These are phyloP conservation scores for Lonchura striata DNA, from an alignment of 2,113 vertebrate species.

Conservation along the genomic window DNA sequence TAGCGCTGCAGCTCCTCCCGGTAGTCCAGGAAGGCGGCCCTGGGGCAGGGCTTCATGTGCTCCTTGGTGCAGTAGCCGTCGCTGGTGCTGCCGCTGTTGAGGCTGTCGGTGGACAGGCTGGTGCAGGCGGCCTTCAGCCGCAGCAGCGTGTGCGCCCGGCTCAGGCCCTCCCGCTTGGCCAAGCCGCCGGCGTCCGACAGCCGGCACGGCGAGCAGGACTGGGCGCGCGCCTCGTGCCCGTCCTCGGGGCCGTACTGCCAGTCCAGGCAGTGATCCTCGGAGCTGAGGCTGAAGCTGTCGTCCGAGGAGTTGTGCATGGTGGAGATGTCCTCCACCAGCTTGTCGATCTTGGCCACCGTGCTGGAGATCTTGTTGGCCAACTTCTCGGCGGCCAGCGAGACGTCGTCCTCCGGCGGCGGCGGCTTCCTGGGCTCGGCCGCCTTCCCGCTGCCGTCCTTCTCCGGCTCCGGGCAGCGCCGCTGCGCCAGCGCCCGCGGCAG, in stretches of 20 bases:
- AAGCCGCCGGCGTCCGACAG: slow-evolving; percentile 79
- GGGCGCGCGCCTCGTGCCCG: slow-evolving; percentile 82
- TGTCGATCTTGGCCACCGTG: slow-evolving; percentile 92
- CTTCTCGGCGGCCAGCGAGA: slow-evolving; percentile 84
- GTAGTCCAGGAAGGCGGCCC: slow-evolving; percentile 69
- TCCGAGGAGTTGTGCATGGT: slow-evolving; percentile 94
- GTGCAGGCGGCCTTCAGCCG: slow-evolving; percentile 84
- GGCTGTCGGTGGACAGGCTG: slow-evolving; percentile 91
- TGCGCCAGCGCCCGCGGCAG: slow-evolving; percentile 57
- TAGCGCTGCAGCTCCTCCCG: slow-evolving; percentile 42
- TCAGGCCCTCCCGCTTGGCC: slow-evolving; percentile 75
- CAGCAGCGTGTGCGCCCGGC: slow-evolving; percentile 82
- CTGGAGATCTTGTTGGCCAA: slow-evolving; percentile 89
- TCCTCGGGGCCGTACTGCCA: slow-evolving; percentile 88
- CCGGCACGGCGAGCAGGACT: slow-evolving; percentile 88
- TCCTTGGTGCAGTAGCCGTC: slow-evolving; percentile 90
- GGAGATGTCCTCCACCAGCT: slow-evolving; percentile 91
- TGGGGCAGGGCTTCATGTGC: slow-evolving; percentile 77
- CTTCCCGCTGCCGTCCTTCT: slow-evolving; percentile 71
- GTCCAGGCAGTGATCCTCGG: slow-evolving; percentile 89
- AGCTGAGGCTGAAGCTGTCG: slow-evolving; percentile 96
- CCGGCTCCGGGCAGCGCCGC: slow-evolving; percentile 78
- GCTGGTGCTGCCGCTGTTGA: slow-evolving; percentile 91
- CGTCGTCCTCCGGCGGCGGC: slow-evolving; percentile 70
- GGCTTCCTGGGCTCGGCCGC: slow-evolving; percentile 65